A percentile compares a stretch with the other conserved stretches of the same genome.
These are phyloP conservation scores for Pyralis farinalis DNA, from an alignment of 2,888 invertebrate species.

Conservation along the genomic window DNA sequence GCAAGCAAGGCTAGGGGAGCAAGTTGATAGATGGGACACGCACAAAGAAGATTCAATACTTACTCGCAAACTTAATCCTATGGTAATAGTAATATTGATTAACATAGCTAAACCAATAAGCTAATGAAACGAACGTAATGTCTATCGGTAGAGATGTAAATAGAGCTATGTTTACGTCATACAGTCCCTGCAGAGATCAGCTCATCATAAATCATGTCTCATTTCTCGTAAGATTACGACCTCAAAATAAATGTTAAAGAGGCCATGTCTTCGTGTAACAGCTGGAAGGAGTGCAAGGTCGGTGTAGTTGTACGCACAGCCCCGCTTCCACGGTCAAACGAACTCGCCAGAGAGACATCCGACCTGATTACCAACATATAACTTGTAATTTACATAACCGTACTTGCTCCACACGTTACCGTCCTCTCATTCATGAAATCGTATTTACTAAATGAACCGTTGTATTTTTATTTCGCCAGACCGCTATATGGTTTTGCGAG, in stretches of 20 bases:
- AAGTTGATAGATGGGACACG: too few species aligned
- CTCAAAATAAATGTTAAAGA: slow-evolving; percentile 7
- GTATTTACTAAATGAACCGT: slow-evolving; percentile 29
- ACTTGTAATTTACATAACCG: slow-evolving; percentile 20
- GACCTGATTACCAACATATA: slow-evolving; percentile 35
- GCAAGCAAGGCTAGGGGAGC: too few species aligned
- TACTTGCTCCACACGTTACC: slow-evolving; percentile 30
- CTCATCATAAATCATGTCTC: not conserved
- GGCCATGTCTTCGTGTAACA: slow-evolving; percentile 5
- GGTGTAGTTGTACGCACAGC: slow-evolving; percentile 2
- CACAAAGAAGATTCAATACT: too few species aligned
- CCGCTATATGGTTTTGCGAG: slow-evolving; percentile 24
- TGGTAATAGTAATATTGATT: too few species aligned
- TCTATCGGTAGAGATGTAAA: too few species aligned
- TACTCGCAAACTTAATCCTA: too few species aligned
- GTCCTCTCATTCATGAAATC: slow-evolving; percentile 46
- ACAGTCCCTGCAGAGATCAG: not conserved
- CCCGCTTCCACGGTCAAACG: slow-evolving; percentile 4
- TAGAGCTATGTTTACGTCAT: slow-evolving; percentile 6
- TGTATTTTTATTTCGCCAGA: slow-evolving; percentile 28
- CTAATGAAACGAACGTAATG: too few species aligned
- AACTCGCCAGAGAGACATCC: slow-evolving; percentile 48
- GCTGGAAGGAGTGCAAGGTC: slow-evolving; percentile 13
- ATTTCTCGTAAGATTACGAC: not conserved
- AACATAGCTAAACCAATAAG: too few species aligned